Percentiles rank a stretch among this genome's conserved stretches.
Conservation (phyloP, 2,797 vertebrate genomes). For the Sebastes matsubarae region DNA sequence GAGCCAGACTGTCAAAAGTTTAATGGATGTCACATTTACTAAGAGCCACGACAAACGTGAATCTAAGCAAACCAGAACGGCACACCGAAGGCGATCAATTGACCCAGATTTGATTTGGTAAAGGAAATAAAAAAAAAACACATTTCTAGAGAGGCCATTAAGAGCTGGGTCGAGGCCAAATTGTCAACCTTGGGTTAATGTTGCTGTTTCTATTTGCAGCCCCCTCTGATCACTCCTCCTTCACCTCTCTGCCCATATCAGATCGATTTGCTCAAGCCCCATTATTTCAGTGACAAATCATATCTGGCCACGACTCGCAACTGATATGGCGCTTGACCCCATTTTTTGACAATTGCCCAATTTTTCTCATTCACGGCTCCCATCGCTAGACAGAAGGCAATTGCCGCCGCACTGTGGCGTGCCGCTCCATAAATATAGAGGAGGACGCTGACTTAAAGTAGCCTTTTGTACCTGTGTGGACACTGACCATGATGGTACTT, state of each 20-base stretch:
- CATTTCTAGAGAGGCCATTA: conserved; percentile 60
- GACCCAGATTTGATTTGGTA: conserved; percentile 62
- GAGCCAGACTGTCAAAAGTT: conserved; percentile 74
- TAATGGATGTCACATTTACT: conserved; percentile 79
- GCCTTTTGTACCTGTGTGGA: conserved; percentile 29
- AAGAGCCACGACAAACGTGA: conserved; percentile 65
- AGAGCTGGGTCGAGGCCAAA: conserved; percentile 38
- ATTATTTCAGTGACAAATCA: conserved; percentile 74
- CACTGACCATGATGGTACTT: conserved; percentile 45
- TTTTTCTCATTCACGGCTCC: conserved; percentile 58
- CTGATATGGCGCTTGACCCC: conserved; percentile 70
- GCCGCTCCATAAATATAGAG: conserved; percentile 54
- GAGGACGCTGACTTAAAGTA: conserved; percentile 46
- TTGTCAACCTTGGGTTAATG: conserved; percentile 67
- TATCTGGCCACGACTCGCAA: conserved; percentile 53
- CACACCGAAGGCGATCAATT: conserved; percentile 61
- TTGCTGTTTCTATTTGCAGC: conserved; percentile 63
- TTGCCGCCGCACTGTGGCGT: conserved; percentile 35
- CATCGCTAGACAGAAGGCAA: conserved; percentile 54
- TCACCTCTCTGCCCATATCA: conserved; percentile 35
- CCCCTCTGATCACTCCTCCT: conserved; percentile 57
- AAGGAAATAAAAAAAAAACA: conserved; percentile 45
- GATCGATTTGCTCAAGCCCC: conserved; percentile 67
- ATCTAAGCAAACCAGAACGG: conserved; percentile 60
- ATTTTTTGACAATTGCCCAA: conserved; percentile 67